Evolutionary conservation across 2,888 invertebrate genomes (phyloP).

Genomic region (Portevinia maculata): DNA sequence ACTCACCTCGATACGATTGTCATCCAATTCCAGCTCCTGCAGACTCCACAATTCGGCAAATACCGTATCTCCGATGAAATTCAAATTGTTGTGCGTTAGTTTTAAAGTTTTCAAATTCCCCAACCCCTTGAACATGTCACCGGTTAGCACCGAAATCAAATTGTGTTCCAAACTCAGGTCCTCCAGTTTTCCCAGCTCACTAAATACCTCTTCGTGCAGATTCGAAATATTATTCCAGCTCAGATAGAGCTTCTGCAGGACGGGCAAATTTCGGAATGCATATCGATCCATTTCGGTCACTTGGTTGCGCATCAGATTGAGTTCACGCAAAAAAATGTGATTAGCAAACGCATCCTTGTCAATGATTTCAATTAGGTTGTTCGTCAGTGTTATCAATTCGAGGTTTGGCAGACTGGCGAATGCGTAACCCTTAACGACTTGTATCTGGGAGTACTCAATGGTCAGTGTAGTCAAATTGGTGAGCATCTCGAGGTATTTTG

Average conservation of each 20-base stretch:
- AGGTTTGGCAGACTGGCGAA: slow-evolving; percentile 89
- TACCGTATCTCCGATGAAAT: slow-evolving; percentile 90
- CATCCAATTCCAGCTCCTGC: slow-evolving; percentile 87
- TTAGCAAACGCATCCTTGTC: slow-evolving; percentile 89
- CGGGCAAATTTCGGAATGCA: slow-evolving; percentile 89
- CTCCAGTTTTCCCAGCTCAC: slow-evolving; percentile 88
- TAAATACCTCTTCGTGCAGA: slow-evolving; percentile 93
- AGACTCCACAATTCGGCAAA: slow-evolving; percentile 91
- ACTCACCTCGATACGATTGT: slow-evolving; percentile 86
- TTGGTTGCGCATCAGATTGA: slow-evolving; percentile 90
- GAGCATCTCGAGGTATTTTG: slow-evolving; percentile 87
- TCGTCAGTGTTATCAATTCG: slow-evolving; percentile 86
- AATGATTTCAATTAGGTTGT: slow-evolving; percentile 88
- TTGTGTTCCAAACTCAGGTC: slow-evolving; percentile 92
- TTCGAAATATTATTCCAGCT: slow-evolving; percentile 93
- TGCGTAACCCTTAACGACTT: slow-evolving; percentile 87
- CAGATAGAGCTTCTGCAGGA: slow-evolving; percentile 89
- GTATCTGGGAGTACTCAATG: slow-evolving; percentile 89
- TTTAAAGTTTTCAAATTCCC: slow-evolving; percentile 89
- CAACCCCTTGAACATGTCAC: slow-evolving; percentile 90
- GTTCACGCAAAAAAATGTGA: slow-evolving; percentile 87
- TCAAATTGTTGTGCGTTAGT: slow-evolving; percentile 89
- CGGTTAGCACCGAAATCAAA: slow-evolving; percentile 89
- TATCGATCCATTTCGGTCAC: slow-evolving; percentile 89
- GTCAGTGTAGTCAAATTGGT: slow-evolving; percentile 87